These are phyloP conservation scores for Sebastes fasciatus DNA, from an alignment of 2,113 vertebrate genomes.

Conservation along the genomic window DNA sequence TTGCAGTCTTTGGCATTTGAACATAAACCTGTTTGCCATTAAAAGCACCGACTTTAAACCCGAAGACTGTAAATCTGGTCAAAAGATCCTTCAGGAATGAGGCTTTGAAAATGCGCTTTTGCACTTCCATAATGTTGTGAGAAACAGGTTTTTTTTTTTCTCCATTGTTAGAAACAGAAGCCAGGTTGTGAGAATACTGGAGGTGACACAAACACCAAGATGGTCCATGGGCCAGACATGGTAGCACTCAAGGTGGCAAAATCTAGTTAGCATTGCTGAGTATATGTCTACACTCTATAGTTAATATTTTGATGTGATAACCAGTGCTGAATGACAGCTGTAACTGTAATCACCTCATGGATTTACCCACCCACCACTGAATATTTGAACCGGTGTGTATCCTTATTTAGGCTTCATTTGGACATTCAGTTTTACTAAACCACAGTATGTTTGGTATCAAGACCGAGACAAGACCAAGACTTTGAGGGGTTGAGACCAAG, in stretches of 20 bases:
- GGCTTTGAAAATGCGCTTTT: slow-evolving; percentile 1
- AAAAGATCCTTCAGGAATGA: slow-evolving; percentile 16
- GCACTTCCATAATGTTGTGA: background rate
- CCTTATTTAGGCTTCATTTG: background rate
- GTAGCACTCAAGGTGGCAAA: background rate
- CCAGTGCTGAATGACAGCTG: background rate
- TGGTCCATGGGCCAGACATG: too few species aligned
- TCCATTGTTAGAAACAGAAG: background rate
- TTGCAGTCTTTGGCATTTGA: slow-evolving; percentile 24
- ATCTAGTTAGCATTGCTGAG: background rate
- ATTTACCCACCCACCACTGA: background rate
- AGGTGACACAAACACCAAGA: background rate
- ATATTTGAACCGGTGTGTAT: background rate
- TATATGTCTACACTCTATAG: background rate
- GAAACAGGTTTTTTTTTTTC: background rate
- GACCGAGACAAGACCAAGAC: too few species aligned
- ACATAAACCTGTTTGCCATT: slow-evolving; percentile 32
- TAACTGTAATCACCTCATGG: background rate
- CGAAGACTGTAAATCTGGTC: slow-evolving; percentile 6
- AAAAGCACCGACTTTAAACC: slow-evolving; percentile 8
- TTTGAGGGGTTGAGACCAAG: too few species aligned
- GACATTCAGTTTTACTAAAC: background rate
- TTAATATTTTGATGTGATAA: background rate
- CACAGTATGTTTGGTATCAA: background rate
- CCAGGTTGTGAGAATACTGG: background rate